Evolutionary conservation across 2,113 vertebrate genomes (phyloP), one percentile per base, ranked within the genome.

Genomic region (Zosterops pallidus): DNA sequence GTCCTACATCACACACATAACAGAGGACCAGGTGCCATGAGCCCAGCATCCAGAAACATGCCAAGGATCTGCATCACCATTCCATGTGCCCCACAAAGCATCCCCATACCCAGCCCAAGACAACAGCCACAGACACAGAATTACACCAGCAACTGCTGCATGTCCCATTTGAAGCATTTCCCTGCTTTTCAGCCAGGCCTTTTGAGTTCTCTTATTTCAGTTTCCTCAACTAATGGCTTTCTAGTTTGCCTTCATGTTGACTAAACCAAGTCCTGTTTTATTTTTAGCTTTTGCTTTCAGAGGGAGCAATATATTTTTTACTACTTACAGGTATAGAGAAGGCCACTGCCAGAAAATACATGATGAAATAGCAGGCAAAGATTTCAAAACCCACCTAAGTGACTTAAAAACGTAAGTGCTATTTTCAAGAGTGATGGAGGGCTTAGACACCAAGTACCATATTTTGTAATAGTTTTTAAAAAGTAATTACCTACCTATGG

Each of bases 201-300:
- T 77, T 83, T 56, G 37, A 60, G 41, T 59, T 85, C 44, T 82
- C 59, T 60, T 86, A 39, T 78, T 86, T 94, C 59, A 78, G 3
- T 83, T 88, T 83, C 55, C 59, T 69, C n/a, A 83, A 22, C 47
- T 39, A 83, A 65, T 31, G 31, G 23, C 31, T 75, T 89, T 92
- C 79, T 82, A 8, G 70, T 91, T 90, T 74, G 56, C 39, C 52
- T 86, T 78, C 33, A 78, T 69, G 37, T 75, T 94, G 77, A 83
- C 41, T 55, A 70, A 92, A 86, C n/a, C 3, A 4, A 86, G 20
- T 24, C 49, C 12, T 53, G 24, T 42, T 71, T 87, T 93, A 85
- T 89, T 89, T 96, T 89, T 84, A 92, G 91, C 15, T 76, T 79
- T 84, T 47, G 14, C 53, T 57, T 94, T 71, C 67, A 85, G 91